Percentiles rank a stretch among this genome's conserved stretches.
Conservation (phyloP, 2,797 vertebrate genomes). For the Pitangus sulphuratus region DNA sequence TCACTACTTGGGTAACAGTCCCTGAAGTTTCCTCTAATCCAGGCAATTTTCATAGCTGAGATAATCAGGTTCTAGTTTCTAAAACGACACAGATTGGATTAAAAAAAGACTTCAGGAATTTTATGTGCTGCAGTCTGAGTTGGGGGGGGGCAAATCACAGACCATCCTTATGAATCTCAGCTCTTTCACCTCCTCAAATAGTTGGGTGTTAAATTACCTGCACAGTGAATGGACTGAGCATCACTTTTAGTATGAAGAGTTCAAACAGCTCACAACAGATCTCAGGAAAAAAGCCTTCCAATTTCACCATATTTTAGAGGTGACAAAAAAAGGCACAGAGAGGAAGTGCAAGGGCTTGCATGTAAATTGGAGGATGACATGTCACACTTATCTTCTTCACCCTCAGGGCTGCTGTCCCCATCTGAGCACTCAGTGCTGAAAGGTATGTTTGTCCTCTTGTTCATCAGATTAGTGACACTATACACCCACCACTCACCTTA, state of each 20-base stretch:
- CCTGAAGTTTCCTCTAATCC: neutral
- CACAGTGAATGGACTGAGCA: neutral
- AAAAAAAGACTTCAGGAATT: neutral
- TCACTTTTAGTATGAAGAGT: neutral
- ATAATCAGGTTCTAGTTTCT: neutral
- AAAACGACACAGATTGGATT: neutral
- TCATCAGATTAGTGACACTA: neutral
- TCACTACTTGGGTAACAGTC: neutral
- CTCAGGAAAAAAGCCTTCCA: neutral
- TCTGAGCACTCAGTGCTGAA: neutral
- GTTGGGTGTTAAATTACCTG: neutral
- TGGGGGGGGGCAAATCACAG: neutral
- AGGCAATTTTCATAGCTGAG: neutral
- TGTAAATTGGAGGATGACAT: neutral
- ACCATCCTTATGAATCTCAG: neutral
- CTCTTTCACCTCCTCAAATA: neutral
- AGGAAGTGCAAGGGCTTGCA: neutral
- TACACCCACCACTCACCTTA: neutral
- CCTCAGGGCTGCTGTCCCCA: neutral
- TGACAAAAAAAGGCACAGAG: neutral
- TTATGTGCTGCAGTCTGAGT: neutral
- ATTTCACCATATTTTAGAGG: neutral
- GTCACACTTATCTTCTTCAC: neutral
- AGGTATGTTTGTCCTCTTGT: neutral
- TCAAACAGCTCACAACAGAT: neutral